A percentile compares a stretch with the other conserved stretches of the same genome.
Evolutionary conservation across 2,888 invertebrate species (phyloP).

Genomic region (Ennomos quercinarius): DNA sequence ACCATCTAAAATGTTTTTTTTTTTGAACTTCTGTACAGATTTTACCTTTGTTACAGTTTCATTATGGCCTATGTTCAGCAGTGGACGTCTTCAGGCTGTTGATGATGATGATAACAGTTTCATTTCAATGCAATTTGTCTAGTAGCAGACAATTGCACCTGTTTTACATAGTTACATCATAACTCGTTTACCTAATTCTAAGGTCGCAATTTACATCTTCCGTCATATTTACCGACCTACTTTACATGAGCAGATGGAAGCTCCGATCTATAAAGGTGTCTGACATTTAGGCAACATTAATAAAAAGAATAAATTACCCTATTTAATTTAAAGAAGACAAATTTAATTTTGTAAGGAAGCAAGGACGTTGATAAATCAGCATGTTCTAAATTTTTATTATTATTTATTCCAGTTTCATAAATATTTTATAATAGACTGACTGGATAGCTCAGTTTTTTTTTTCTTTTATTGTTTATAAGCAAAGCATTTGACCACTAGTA

Average conservation of each 20-base stretch:
- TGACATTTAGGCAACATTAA: constrained; percentile 14
- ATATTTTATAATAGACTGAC: too few species aligned
- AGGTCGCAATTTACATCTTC: constrained; percentile 10
- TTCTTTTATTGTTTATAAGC: too few species aligned
- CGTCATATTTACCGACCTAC: constrained; percentile 3
- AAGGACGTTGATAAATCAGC: background rate
- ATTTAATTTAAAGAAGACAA: background rate
- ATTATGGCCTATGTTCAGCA: too few species aligned
- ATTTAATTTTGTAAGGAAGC: background rate
- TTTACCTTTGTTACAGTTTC: too few species aligned
- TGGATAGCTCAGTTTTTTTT: too few species aligned
- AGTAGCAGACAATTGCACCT: too few species aligned
- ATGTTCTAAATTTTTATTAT: background rate
- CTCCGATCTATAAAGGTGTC: constrained; percentile 11
- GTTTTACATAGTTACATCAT: background rate
- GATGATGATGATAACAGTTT: too few species aligned
- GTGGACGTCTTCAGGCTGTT: too few species aligned
- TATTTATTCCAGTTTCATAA: background rate
- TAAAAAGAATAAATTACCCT: constrained; percentile 2
- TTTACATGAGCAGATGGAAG: constrained; percentile 11
- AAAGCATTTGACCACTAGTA: too few species aligned
- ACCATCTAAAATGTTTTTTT: too few species aligned
- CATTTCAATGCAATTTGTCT: too few species aligned
- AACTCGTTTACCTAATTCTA: background rate
- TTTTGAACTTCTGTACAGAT: too few species aligned